phyloP scores from a whole-genome alignment of 2,797 vertebrate species.

The Morus bassanus region DNA sequence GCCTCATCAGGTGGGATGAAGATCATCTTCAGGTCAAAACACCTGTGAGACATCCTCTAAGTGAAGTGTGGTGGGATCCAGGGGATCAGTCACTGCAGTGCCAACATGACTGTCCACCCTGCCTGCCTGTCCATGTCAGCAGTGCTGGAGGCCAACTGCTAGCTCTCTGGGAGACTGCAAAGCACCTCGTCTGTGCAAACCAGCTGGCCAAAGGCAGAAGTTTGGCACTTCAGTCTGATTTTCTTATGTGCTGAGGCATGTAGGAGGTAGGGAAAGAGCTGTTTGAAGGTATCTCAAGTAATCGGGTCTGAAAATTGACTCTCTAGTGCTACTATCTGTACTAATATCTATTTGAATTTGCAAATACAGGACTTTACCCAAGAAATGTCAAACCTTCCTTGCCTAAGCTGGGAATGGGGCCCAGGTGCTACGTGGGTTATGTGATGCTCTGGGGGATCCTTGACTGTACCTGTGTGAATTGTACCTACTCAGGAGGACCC shows the following conservation, averaged over 20 bases:
- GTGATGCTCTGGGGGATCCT: background rate
- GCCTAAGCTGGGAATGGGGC: background rate
- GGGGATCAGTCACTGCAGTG: background rate
- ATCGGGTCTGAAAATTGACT: background rate
- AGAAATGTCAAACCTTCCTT: background rate
- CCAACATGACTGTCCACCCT: background rate
- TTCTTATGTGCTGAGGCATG: background rate
- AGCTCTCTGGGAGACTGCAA: background rate
- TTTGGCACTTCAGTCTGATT: background rate
- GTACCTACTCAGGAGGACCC: background rate
- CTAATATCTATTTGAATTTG: background rate
- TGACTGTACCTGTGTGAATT: background rate
- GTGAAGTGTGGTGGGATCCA: fast-evolving
- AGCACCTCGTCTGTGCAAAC: background rate
- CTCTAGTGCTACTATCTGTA: background rate
- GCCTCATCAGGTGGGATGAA: background rate
- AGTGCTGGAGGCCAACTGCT: background rate
- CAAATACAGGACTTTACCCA: background rate
- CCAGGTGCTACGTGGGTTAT: background rate
- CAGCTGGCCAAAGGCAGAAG: background rate
- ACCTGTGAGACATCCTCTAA: background rate
- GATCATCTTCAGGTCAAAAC: background rate
- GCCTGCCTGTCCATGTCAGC: background rate
- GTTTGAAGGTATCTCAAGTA: background rate
- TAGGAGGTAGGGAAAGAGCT: background rate